phyloP scores from a whole-genome alignment of 53 echinoderm and acorn worm genomes.

The Arbacia lixula region DNA sequence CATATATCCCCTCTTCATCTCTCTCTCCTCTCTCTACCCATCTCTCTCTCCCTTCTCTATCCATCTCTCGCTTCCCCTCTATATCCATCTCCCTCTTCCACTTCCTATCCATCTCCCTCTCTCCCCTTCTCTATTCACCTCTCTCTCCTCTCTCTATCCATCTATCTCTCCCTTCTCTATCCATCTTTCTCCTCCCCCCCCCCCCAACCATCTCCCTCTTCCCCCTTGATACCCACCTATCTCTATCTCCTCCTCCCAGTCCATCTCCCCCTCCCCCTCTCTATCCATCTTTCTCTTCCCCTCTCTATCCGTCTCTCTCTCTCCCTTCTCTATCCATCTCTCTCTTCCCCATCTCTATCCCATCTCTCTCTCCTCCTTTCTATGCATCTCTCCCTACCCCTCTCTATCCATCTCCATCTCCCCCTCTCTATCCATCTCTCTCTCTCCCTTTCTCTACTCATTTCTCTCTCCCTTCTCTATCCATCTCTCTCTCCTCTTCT shows the following conservation, averaged over 20 bases:
- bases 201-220: too few species aligned
- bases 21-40: background rate
- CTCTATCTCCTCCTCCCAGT: background rate
- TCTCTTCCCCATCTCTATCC: background rate
- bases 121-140: too few species aligned
- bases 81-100: background rate
- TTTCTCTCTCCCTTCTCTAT: background rate
- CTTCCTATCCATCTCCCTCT: background rate
- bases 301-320: too few species aligned
- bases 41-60: too few species aligned
- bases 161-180: background rate
- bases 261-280: background rate
- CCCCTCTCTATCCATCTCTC: background rate
- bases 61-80: too few species aligned
- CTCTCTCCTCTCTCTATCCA: background rate
- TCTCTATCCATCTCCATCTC: background rate
- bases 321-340: background rate
- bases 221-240: background rate
- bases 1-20: background rate
- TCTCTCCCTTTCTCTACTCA: background rate
- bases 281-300: background rate
- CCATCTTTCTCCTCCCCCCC: background rate
- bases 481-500: background rate
- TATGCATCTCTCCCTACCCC: background rate
- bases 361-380: background rate